These are phyloP conservation scores for Drosophila subsilvestris DNA, from an alignment of 2,888 invertebrate species.

Conservation along the genomic window DNA sequence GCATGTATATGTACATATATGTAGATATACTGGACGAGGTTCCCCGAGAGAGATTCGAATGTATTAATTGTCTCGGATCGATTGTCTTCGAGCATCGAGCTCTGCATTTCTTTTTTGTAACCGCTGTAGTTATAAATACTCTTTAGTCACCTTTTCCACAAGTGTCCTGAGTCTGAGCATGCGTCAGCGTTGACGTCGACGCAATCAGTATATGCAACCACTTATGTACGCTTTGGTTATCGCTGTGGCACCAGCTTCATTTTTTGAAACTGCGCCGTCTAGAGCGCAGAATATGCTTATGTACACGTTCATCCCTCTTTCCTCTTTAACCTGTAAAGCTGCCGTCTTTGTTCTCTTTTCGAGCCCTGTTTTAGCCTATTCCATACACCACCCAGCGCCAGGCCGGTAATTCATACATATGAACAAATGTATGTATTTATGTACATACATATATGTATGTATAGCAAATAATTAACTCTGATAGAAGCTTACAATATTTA, in stretches of 20 bases:
- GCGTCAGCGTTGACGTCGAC: slow-evolving; percentile 27
- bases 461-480: too few relatives aligned
- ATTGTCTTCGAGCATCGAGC: not conserved
- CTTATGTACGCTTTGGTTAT: not conserved
- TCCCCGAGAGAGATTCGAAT: not conserved
- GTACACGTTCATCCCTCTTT: not conserved
- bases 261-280: not conserved
- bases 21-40: slow-evolving; percentile 8
- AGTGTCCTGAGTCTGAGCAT: slow-evolving; percentile 26
- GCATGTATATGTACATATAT: slow-evolving; percentile 21
- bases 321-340: not conserved
- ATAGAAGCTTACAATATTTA: too few relatives aligned
- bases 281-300: not conserved
- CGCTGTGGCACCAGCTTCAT: not conserved
- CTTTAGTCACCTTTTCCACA: slow-evolving; percentile 20
- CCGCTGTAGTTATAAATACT: too few relatives aligned
- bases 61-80: not conserved
- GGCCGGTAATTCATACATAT: too few relatives aligned
- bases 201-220: slow-evolving; percentile 2
- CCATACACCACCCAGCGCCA: too few relatives aligned
- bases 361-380: not conserved
- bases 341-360: not conserved
- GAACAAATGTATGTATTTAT: too few relatives aligned
- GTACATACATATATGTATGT: too few relatives aligned
- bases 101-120: not conserved